Percentiles rank a stretch among this genome's conserved stretches.
phyloP scores from a whole-genome alignment of 2,113 vertebrate genomes.

The Rhinopithecus roxellana region DNA sequence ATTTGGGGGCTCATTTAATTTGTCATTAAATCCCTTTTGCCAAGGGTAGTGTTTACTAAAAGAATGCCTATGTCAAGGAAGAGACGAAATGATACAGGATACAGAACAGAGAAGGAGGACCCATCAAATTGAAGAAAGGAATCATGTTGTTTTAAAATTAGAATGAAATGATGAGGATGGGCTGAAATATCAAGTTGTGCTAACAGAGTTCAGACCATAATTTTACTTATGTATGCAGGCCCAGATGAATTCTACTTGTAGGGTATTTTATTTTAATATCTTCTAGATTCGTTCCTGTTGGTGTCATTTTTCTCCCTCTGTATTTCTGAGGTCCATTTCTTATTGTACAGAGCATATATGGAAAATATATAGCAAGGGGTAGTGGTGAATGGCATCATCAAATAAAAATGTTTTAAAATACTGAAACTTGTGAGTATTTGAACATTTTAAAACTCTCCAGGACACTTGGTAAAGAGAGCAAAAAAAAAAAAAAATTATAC shows the following conservation, averaged over 20 bases:
- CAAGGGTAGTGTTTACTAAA: neutral
- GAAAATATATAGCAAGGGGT: neutral
- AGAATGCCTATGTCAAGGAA: neutral
- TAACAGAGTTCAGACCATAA: neutral
- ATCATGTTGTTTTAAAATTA: neutral
- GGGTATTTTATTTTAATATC: neutral
- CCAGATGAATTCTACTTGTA: neutral
- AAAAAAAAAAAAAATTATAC: neutral
- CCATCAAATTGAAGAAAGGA: neutral
- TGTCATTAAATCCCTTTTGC: neutral
- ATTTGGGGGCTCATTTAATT: neutral
- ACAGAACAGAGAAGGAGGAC: neutral
- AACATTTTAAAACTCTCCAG: neutral
- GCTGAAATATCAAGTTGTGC: neutral
- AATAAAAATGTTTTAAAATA: neutral
- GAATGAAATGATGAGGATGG: neutral
- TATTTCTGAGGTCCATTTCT: neutral
- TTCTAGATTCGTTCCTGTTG: neutral
- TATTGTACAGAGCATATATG: neutral
- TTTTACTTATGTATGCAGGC: neutral
- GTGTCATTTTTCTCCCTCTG: neutral
- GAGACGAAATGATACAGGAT: neutral
- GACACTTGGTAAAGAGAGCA: neutral
- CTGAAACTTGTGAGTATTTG: neutral
- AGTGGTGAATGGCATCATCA: neutral